phyloP scores from a whole-genome alignment of 2,888 invertebrate genomes.

The Halictus ligatus region DNA sequence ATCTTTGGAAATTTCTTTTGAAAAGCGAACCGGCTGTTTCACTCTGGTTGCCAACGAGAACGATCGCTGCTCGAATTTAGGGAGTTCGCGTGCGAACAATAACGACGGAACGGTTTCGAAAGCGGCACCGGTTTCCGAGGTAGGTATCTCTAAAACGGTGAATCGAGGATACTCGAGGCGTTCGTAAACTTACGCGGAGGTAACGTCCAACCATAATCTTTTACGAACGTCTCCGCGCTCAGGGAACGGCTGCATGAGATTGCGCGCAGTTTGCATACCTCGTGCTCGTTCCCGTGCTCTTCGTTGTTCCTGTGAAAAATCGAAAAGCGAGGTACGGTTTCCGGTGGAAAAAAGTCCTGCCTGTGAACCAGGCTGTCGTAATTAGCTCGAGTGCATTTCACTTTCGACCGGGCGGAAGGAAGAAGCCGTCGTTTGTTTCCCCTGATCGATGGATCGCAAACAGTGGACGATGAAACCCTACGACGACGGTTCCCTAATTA shows the following conservation, averaged over 20 bases:
- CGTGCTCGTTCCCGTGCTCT: neutral
- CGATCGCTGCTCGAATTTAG: neutral
- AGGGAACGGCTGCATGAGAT: neutral
- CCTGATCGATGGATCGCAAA: constrained; percentile 9
- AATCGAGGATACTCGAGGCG: constrained; percentile 5
- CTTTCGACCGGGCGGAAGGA: neutral
- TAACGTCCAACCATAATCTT: constrained; percentile 39
- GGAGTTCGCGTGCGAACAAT: neutral
- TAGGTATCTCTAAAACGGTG: constrained; percentile 11
- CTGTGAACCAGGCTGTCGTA: neutral
- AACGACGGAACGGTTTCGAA: constrained; percentile 22
- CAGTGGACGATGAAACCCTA: neutral
- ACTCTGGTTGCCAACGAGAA: too few relatives aligned
- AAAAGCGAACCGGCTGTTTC: neutral
- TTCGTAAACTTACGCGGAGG: constrained; percentile 6
- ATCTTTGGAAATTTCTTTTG: constrained; percentile 1
- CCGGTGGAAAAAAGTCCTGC: neutral
- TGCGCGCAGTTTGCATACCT: neutral
- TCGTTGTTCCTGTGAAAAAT: neutral
- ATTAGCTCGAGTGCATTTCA: constrained; percentile 6
- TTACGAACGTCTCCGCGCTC: neutral
- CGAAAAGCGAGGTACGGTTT: neutral
- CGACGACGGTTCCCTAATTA: neutral
- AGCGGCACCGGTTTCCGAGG: constrained; percentile 8
- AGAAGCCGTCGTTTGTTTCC: constrained; percentile 11